Base-by-base conservation (phyloP, 2,888 invertebrate genomes). In the Epirrita christyi region DNA sequence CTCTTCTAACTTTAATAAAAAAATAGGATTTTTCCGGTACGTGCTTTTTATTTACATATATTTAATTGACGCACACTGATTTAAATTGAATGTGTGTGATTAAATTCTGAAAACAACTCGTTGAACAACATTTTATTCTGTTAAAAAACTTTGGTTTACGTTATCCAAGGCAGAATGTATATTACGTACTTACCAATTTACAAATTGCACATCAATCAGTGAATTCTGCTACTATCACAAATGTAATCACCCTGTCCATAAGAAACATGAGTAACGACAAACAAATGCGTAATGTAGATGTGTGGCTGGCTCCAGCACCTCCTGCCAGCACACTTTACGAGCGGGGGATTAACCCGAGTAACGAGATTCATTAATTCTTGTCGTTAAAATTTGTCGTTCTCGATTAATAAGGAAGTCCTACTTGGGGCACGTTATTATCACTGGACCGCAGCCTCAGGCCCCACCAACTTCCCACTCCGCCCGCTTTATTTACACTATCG, bases 331-430 rank as follows among this genome's bases (percentile, higher is more conserved):
- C 86, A 86, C 88, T 92, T 92, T 92, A 92, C 92, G 92, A 91
- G 81, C 86, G 78, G 77, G 86, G 89, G 92, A 92, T 92, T 92
- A 92, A 92, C 92, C 92, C 92, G 80, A 89, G 91, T 92, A 92
- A 92, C 91, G 92, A 92, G 92, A 92, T 92, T 92, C 92, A 92
- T 92, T 92, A 92, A 92, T 92, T 92, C 92, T 91, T 92, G 92
- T 92, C 92, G 92, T 92, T 92, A 92, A 92, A 92, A 92, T 92
- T 92, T 92, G 92, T 92, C 92, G 92, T 92, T 90, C 91, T 89
- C 92, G 90, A 92, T 92, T 92, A 92, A 92, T 92, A 92, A 92
- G 91, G 90, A 90, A 86, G 88, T 83, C 88, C 84, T 84, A 79
- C 80, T 81, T 78, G 83, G 52, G 83, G 78, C 76, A 87, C 87